These are phyloP conservation scores for Petrocephalus microphthalmus DNA, from an alignment of 2,113 vertebrate species.

Conservation along the genomic window DNA sequence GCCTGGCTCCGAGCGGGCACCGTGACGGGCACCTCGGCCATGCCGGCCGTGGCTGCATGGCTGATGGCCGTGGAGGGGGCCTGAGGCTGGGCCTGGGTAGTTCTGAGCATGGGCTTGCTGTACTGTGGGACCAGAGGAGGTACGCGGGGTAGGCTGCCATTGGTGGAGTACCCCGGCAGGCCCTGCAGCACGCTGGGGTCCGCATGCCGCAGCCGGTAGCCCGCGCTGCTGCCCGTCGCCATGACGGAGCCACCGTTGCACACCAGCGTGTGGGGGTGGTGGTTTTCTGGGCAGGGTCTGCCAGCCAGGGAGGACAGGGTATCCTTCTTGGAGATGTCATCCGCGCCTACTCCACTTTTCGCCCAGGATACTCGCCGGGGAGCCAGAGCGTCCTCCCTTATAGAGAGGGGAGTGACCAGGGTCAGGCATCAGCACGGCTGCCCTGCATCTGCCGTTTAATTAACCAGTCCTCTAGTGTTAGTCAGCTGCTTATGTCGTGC, in stretches of 20 bases:
- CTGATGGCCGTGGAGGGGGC: slow-evolving; percentile 37
- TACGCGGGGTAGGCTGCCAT: slow-evolving; percentile 37
- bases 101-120: slow-evolving; percentile 44
- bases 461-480: neutral
- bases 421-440: neutral
- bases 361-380: slow-evolving; percentile 77
- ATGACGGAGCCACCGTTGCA: slow-evolving; percentile 60
- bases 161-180: slow-evolving; percentile 62
- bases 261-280: slow-evolving; percentile 49
- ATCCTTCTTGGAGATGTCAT: slow-evolving; percentile 77
- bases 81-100: slow-evolving; percentile 62
- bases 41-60: slow-evolving; percentile 48
- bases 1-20: slow-evolving; percentile 75
- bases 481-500: neutral
- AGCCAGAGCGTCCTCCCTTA: slow-evolving; percentile 77
- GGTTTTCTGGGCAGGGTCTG: slow-evolving; percentile 52
- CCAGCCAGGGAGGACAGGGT: slow-evolving; percentile 78
- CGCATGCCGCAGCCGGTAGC: slow-evolving; percentile 54
- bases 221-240: slow-evolving; percentile 38
- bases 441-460: neutral
- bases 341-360: slow-evolving; percentile 68
- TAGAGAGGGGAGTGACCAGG: neutral
- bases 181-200: slow-evolving; percentile 58
- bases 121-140: slow-evolving; percentile 28
- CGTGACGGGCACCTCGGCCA: slow-evolving; percentile 70